Evolutionary conservation across 2,797 vertebrate species (phyloP), one percentile per base, ranked within the genome.

Genomic region (Psittacula echo): DNA sequence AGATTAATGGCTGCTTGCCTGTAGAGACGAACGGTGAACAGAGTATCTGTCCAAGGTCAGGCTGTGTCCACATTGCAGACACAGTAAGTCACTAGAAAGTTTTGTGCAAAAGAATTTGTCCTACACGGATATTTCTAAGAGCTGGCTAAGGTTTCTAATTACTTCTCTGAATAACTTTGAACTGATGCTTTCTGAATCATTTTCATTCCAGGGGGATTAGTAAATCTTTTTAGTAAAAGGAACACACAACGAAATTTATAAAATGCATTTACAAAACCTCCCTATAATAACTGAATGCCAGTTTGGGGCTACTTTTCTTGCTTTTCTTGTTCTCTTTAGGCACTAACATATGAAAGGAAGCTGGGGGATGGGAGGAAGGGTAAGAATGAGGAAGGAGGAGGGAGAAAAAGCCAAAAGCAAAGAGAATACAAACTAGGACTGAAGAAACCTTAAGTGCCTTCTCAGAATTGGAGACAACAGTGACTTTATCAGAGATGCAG

Each of bases 1-100:
- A 94, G 96, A 98, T 97, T 97, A 97, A 98, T 97, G 95, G 79
- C 93, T 96, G 71, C 97, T 95, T 97, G 79, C 93, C 91, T 94
- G 91, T 95, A 95, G 94, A 95, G 79, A 93, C 1, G 10, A 95
- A 42, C 0, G 0, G 48, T 64, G 78, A 93, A 27, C 72, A 79
- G 32, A 71, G 4, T 85, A 88, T 90, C 82, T 91, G 16, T 68
- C 74, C 95, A 96, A 96, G 93, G 93, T 95, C 94, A 96, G 76
- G 32, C 47, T 87, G 51, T 62, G 45, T 80, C 78, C 75, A 77
- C 95, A 87, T 44, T 89, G 71, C 76, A 94, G 93, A 77, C 71
- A 61, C 47, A 85, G 7, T 90, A 94, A 93, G 60, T 86, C 73
- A 79, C 64, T 82, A 86, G 67, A 82, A 94, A 94, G 91, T 94